phyloP scores from a whole-genome alignment of 2,113 vertebrate species.

The Anseranas semipalmata region DNA sequence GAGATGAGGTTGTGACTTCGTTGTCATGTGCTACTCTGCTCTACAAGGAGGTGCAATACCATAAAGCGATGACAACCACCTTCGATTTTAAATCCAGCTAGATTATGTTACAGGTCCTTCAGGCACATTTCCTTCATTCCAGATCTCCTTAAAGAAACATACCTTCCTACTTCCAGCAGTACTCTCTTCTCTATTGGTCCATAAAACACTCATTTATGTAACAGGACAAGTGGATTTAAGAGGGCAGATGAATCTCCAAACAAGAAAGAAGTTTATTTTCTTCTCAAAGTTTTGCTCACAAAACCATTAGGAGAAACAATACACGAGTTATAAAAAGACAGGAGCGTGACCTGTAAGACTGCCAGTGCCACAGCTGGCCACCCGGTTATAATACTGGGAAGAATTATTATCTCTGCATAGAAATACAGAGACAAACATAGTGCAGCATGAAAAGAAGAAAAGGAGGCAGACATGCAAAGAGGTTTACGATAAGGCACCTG shows the following conservation, averaged over 20 bases:
- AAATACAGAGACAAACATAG: not conserved
- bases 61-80: not conserved
- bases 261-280: not conserved
- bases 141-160: not conserved
- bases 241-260: not conserved
- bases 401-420: not conserved
- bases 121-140: not conserved
- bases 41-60: not conserved
- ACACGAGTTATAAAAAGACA: not conserved
- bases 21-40: not conserved
- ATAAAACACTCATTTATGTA: not conserved
- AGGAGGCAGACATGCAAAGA: not conserved
- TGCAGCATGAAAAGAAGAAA: not conserved
- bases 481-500: not conserved
- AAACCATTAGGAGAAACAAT: not conserved
- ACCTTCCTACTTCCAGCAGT: not conserved
- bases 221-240: not conserved
- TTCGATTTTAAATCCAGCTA: not conserved
- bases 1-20: not conserved
- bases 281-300: not conserved
- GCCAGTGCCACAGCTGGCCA: not conserved
- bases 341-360: not conserved
- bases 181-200: not conserved
- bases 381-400: not conserved
- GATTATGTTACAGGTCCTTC: not conserved